A percentile compares a stretch with the other conserved stretches of the same genome.
Evolutionary conservation across 2,888 invertebrate genomes (phyloP).

Genomic region (Synanthedon vespiformis): DNA sequence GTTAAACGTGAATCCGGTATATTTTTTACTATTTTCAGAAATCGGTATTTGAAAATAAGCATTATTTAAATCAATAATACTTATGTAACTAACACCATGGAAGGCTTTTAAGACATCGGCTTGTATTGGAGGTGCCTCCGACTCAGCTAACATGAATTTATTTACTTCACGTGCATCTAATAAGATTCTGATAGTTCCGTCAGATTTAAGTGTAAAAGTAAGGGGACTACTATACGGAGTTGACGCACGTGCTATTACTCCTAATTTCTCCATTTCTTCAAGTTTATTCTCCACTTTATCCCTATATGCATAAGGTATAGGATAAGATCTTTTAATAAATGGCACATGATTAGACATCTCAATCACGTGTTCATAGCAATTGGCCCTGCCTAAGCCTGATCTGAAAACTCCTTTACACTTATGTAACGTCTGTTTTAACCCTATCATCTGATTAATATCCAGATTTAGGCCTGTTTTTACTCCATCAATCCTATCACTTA

Average conservation of each 20-base stretch:
- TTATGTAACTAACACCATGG: slow-evolving; percentile 8
- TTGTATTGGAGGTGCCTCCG: slow-evolving; percentile 2
- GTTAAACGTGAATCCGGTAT: slow-evolving; percentile 8
- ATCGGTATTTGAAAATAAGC: slow-evolving; percentile 11
- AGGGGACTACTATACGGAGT: slow-evolving; percentile 12
- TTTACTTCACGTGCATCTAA: slow-evolving; percentile 9
- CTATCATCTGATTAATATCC: too few relatives aligned
- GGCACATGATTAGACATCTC: slow-evolving; percentile 7
- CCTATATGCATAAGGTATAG: slow-evolving; percentile 13
- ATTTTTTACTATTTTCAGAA: slow-evolving; percentile 4
- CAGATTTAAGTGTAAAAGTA: slow-evolving; percentile 7
- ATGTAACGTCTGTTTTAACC: too few relatives aligned
- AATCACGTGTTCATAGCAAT: slow-evolving; percentile 13
- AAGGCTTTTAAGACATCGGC: slow-evolving; percentile 6
- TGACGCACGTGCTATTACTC: neutral
- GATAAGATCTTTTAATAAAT: slow-evolving; percentile 9
- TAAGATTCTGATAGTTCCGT: slow-evolving; percentile 3
- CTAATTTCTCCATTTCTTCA: slow-evolving; percentile 7
- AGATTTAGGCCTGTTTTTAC: too few relatives aligned
- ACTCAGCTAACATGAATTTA: slow-evolving; percentile 4
- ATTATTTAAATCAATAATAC: slow-evolving; percentile 10
- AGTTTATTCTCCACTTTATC: slow-evolving; percentile 9
- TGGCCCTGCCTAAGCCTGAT: neutral
- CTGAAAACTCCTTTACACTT: too few relatives aligned
- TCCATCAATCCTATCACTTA: too few relatives aligned